A percentile compares a stretch with the other conserved stretches of the same genome.
Conservation (phyloP, 2,797 vertebrate genomes). For the Euthynnus affinis region DNA sequence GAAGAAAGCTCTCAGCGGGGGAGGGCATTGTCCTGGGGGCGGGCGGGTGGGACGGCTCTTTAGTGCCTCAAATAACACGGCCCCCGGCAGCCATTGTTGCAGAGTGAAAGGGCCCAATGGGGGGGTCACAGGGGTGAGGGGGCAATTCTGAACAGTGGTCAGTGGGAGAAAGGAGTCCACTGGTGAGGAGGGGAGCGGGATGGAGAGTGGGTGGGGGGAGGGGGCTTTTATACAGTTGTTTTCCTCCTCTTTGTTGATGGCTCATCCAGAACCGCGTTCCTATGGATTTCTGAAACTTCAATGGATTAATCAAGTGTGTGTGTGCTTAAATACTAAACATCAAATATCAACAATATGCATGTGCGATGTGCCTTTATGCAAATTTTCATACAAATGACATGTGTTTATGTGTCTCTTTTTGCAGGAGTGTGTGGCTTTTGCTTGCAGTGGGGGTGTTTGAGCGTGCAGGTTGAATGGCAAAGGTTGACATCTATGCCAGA, state of each 20-base stretch:
- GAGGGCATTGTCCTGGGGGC: slow-evolving; percentile 83
- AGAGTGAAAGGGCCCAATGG: slow-evolving; percentile 81
- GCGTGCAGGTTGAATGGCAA: slow-evolving; percentile 70
- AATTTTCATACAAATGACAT: background rate
- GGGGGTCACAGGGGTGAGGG: slow-evolving; percentile 77
- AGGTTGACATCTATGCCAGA: slow-evolving; percentile 72
- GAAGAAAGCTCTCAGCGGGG: slow-evolving; percentile 84
- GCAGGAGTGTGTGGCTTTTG: background rate
- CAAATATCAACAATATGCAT: background rate
- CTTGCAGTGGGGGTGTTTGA: slow-evolving; percentile 22
- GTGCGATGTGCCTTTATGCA: background rate
- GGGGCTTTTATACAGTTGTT: slow-evolving; percentile 79
- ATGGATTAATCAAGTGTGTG: slow-evolving; percentile 36
- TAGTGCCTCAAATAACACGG: slow-evolving; percentile 88
- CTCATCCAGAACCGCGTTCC: slow-evolving; percentile 83
- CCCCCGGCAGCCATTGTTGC: slow-evolving; percentile 84
- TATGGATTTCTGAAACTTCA: slow-evolving; percentile 45
- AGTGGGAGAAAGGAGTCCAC: slow-evolving; percentile 79
- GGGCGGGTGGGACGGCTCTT: slow-evolving; percentile 83
- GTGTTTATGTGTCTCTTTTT: background rate
- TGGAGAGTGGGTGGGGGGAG: slow-evolving; percentile 54
- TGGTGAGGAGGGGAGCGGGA: slow-evolving; percentile 67
- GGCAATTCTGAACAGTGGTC: slow-evolving; percentile 79
- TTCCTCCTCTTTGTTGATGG: slow-evolving; percentile 82
- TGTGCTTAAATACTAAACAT: background rate